Base-by-base conservation (phyloP, 2,113 vertebrate species). In the Colossoma macropomum region DNA sequence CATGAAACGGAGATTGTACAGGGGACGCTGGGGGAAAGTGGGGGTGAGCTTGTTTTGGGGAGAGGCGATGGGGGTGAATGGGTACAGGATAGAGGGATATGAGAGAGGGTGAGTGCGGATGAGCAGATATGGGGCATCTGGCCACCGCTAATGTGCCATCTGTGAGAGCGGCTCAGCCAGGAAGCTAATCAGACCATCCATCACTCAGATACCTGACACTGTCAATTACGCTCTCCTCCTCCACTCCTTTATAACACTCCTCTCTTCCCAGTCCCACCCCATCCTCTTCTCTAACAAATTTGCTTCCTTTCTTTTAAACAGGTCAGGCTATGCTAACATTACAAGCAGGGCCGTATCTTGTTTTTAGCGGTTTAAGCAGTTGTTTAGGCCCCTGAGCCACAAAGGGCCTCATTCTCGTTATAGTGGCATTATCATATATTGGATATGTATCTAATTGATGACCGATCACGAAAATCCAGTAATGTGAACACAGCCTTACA, bases 101-200 rank as follows among this genome's bases (percentile, higher is more conserved):
- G 68, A 59, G 60, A 60, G 69, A 66, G 69, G 56, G 70, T 83
- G 32, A 52, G 52, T 71, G 60, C 30, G 52, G 79, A 80, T 48
- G 48, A 66, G 84, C 68, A 32, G 79, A 62, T 54, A 60, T 1
- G 32, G 87, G 88, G 91, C 91, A 92, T 90, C 91, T 92, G 90
- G 91, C 90, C 89, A 82, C 87, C 88, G 84, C 89, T 92, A 92
- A 92, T 92, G 89, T 89, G 87, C 94, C 93, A 94, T 94, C 93
- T 94, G 93, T 87, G 92, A 91, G 88, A 85, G 89, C 85, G 90
- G 92, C 87, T 93, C 92, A 91, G 95, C 91, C 89, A 93, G 91
- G 87, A 92, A 86, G 90, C 92, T 96, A 96, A 96, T 94, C 92
- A 54, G 93, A 93, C 95, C 93, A 96, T 98, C 96, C 94, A 98